Evolutionary conservation across 2,888 invertebrate genomes (phyloP).

Genomic region (Drosophila mimica): DNA sequence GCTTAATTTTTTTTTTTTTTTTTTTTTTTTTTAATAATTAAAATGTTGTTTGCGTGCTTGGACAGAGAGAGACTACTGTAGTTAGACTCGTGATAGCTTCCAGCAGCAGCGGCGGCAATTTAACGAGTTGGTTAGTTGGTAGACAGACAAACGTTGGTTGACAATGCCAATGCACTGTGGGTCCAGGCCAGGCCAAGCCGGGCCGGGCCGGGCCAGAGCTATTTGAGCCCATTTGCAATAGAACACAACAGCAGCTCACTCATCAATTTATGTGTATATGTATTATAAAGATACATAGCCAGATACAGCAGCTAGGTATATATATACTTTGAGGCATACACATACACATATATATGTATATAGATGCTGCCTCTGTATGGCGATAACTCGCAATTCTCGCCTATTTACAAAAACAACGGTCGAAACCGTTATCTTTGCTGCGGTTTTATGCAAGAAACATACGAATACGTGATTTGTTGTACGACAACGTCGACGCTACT

Average conservation of each 20-base stretch:
- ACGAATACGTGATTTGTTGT: slow-evolving; percentile 63
- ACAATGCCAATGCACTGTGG: slow-evolving; percentile 43
- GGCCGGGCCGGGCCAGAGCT: slow-evolving; percentile 1
- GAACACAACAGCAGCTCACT: slow-evolving; percentile 24
- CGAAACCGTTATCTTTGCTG: slow-evolving; percentile 55
- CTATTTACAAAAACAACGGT: slow-evolving; percentile 9
- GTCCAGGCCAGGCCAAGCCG: background rate
- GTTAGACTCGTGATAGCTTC: slow-evolving; percentile 9
- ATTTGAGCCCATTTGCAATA: slow-evolving; percentile 57
- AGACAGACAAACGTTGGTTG: slow-evolving; percentile 12
- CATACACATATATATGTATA: background rate
- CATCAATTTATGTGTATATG: slow-evolving; percentile 50
- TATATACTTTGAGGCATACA: slow-evolving; percentile 5
- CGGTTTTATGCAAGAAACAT: slow-evolving; percentile 60
- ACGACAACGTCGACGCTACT: slow-evolving; percentile 27
- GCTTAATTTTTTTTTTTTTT: background rate
- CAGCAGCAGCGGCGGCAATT: slow-evolving; percentile 18
- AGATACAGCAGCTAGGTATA: slow-evolving; percentile 19
- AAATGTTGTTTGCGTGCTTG: background rate
- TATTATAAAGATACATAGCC: background rate
- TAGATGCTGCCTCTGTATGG: background rate
- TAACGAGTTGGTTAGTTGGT: slow-evolving; percentile 21
- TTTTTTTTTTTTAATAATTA: background rate
- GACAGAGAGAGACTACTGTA: slow-evolving; percentile 18
- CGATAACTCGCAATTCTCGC: slow-evolving; percentile 23